Base-by-base conservation (phyloP, 2,888 invertebrate genomes). In the Hydropsyche betteni region DNA sequence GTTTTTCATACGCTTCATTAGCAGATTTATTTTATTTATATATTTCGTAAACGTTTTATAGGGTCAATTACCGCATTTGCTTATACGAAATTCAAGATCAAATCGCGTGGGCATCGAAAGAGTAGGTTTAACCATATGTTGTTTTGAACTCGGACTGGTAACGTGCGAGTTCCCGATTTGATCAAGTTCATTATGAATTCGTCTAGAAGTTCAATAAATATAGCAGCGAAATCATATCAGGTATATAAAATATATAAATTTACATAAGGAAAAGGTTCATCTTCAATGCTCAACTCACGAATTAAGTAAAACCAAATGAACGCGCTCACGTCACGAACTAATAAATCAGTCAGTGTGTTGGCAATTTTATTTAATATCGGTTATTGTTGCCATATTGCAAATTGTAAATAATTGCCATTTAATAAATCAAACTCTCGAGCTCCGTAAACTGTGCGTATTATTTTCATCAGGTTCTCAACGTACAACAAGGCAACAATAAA, bases 311-410 rank as follows among this genome's bases (percentile, higher is more conserved):
- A 58, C 58, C 16, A 24, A 58, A 58, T 4, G 4, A 58, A 58
- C 64, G 36, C 12, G 64, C 64, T 34, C 64, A 24, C 64, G 34
- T 64, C 64, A 64, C 64, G 64, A 64, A 36, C 64, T 36, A 64
- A 64, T 64, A 64, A 64, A 64, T 64, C 64, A 64, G 64, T 64
- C 64, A 36, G 36, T 36, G 36, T 44, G 44, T 64, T 64, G 64
- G 64, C 64, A 64, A 64, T 64, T 64, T 64, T 64, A 64, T 64
- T 64, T 64, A 64, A 64, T 64, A 64, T 64, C 36, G 36, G 64
- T 64, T 64, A 64, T 64, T 64, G 64, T 64, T 64, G 64, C 64
- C 34, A 36, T 36, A 64, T 64, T 64, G 36, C 64, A 64, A 64
- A 64, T 64, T 64, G 64, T 64, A 36, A 64, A 64, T 64, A 64